phyloP scores from a whole-genome alignment of 2,888 invertebrate species.

The Watsonalla binaria region DNA sequence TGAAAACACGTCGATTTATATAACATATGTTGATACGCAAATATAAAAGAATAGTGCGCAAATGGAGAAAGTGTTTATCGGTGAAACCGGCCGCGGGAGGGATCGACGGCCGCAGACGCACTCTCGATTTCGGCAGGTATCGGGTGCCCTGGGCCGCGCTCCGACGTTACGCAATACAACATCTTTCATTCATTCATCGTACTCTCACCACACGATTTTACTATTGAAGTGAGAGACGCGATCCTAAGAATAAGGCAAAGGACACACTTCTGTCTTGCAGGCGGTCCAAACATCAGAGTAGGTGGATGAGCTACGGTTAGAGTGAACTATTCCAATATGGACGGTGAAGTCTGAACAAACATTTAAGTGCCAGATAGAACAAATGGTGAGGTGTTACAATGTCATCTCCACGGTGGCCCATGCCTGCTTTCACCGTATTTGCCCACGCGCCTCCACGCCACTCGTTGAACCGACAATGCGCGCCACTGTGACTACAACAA shows the following conservation, averaged over 20 bases:
- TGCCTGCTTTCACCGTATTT: constrained; percentile 17
- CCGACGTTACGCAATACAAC: constrained; percentile 19
- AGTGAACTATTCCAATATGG: no score
- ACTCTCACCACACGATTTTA: neutral
- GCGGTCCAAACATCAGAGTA: no score
- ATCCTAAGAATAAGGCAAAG: no score
- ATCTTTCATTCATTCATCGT: constrained; percentile 4
- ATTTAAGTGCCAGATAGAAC: no score
- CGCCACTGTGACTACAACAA: no score
- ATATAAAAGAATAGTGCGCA: neutral
- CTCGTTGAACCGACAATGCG: no score
- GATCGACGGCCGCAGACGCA: constrained; percentile 15
- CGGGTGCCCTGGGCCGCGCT: constrained; percentile 12
- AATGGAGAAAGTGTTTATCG: neutral
- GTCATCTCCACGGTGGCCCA: neutral
- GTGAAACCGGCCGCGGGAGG: neutral
- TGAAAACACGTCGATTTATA: neutral
- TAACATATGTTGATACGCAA: neutral
- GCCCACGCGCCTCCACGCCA: constrained; percentile 6
- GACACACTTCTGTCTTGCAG: no score
- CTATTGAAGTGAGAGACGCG: no score
- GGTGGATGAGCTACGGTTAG: no score
- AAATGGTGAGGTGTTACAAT: no score
- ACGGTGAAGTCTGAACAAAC: no score
- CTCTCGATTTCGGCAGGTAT: constrained; percentile 54